Base-by-base conservation (phyloP, 2,113 vertebrate species). In the Struthio camelus region DNA sequence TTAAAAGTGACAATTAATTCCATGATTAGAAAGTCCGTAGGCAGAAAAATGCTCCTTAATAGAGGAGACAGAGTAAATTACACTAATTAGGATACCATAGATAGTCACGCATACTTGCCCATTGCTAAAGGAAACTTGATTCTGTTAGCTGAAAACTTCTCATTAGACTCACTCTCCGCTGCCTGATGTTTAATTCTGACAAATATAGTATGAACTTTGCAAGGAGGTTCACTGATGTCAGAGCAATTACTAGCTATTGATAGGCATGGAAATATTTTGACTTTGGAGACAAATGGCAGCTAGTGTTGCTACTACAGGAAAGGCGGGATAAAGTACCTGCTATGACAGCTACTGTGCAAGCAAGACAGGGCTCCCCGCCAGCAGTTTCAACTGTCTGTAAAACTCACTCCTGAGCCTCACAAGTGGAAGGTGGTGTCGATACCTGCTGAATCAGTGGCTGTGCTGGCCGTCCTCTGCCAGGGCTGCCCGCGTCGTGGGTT, bases 201-300 rank as follows among this genome's bases (percentile, higher is more conserved):
- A 89, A 23, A 30, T 2, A 30, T 12, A 87, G 58, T 65, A 34
- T 28, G 75, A 93, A 82, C 89, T 94, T 85, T 53, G 62, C 62
- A 44, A 83, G 59, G 36, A 70, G 66, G 24, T 72, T 87, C 61
- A 54, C 70, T 85, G 58, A 85, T 95, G 90, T 89, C 64, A 62
- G 71, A 73, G 94, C 85, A 82, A 50, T 96, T 96, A 85, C 66
- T 48, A 36, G 44, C 67, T 83, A n/a, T 40, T 78, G 90, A 80
- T 91, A 70, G 71, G 82, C 79, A 83, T n/a, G 71, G 87, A 89
- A 96, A 83, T 94, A 77, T 91, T 95, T 95, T 93, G 44, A 72
- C 75, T 94, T 66, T 38, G 36, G 93, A 93, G 89, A 80, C 1
- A 4, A 77, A 54, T 77, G 85, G 28, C 85, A 94, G 87, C 85